Base-by-base conservation (phyloP, 2,797 vertebrate genomes). In the Coregonus suidteri region DNA sequence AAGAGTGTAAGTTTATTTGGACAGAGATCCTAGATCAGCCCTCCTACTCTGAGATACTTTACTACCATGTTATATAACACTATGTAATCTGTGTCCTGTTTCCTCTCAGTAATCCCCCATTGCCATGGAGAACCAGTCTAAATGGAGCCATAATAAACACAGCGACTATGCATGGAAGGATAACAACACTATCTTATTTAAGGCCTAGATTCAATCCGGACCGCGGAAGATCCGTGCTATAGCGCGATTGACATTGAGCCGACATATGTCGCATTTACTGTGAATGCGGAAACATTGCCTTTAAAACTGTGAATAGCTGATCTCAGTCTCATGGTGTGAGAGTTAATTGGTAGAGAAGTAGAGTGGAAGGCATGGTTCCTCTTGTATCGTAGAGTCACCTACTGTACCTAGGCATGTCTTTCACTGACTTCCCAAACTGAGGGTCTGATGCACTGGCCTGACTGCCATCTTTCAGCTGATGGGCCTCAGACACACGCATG, bases 331-430 rank as follows among this genome's bases (percentile, higher is more conserved):
- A 47, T 47, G 9, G 9, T 14, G 4, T 64, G 18, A 71, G 65
- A 71, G 25, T 15, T 51, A 31, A 47, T 47, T 11, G 0, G 9
- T 47, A 47, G 41, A 62, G 11, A 15, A 0, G 53, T 11, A 66
- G 41, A 47, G 9, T 16, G 4, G 51, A 68, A n/a, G 13, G 11
- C 9, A 4, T 6, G 31, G 66, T 37, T 30, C 15, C 7, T 11
- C 20, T 6, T 62, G 59, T 62, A 20, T 25, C 59, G 3, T 62
- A 25, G 65, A 14, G 35, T 13, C 14, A 35, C 91, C 91, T 91
- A 98, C 41, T 47, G 41, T 47, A 47, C 98, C 95, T 95, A 59
- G 97, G 97, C 91, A 99, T 93, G 86, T 99, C 98, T 86, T 96
- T 95, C 73, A 97, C 90, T 0, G 96, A 96, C 82, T 95, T 98